Conservation (phyloP, 2,113 vertebrate genomes). For the Microtus montanus region DNA sequence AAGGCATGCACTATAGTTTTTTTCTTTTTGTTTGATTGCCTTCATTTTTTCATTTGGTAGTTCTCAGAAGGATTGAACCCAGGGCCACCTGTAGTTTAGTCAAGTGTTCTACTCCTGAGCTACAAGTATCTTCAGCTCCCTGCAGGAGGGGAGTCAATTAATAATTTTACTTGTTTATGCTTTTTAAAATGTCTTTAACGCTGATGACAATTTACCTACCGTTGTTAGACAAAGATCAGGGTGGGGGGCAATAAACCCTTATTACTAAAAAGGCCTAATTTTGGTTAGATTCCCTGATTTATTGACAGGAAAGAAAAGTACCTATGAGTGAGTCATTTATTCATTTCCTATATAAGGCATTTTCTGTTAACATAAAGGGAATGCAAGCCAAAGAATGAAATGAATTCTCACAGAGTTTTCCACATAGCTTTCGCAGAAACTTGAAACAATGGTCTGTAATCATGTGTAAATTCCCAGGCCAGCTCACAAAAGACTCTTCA, state of each 20-base stretch:
- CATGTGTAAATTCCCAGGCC: slow-evolving; percentile 14
- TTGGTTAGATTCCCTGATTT: not conserved
- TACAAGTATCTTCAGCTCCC: not conserved
- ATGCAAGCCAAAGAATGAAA: slow-evolving; percentile 11
- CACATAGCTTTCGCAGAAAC: not conserved
- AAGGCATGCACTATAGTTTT: not conserved
- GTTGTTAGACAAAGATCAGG: not conserved
- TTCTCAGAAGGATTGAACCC: not conserved
- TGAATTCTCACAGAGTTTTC: slow-evolving; percentile 32
- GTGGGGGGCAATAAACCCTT: not conserved
- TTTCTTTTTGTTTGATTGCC: not conserved
- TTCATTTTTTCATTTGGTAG: not conserved
- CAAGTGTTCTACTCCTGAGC: not conserved
- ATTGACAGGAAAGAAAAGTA: not conserved
- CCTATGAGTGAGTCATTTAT: not conserved
- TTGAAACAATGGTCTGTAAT: not conserved
- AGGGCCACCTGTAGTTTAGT: not conserved
- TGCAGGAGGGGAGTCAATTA: not conserved
- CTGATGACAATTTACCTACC: not conserved
- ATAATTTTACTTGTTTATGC: not conserved
- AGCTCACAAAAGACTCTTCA: slow-evolving; percentile 31
- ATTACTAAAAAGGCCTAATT: not conserved
- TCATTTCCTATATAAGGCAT: not conserved
- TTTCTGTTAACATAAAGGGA: not conserved
- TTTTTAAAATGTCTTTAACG: not conserved